These are phyloP conservation scores for Xestobium rufovillosum DNA, from an alignment of 2,888 invertebrate species.

Conservation along the genomic window DNA sequence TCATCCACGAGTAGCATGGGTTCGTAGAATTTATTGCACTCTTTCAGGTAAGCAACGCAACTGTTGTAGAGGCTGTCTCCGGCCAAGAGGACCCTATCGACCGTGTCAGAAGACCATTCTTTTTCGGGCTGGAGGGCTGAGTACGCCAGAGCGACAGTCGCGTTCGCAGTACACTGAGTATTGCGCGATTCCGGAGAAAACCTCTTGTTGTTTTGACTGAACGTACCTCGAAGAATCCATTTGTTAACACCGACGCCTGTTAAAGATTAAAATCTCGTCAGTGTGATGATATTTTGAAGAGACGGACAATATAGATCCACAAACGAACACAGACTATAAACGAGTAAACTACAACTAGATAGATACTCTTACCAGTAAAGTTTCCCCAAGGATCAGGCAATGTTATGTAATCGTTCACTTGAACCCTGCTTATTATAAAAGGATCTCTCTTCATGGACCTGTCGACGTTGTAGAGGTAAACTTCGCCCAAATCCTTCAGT, in stretches of 20 bases:
- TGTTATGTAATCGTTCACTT: constrained; percentile 33
- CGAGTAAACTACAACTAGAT: neutral
- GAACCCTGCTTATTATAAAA: constrained; percentile 37
- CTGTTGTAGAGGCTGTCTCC: constrained; percentile 43
- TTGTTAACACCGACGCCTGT: constrained; percentile 22
- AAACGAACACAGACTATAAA: neutral
- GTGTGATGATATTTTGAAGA: constrained; percentile 1
- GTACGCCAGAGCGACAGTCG: constrained; percentile 38
- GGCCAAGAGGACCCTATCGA: constrained; percentile 41
- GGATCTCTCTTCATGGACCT: constrained; percentile 28
- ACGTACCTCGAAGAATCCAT: constrained; percentile 41
- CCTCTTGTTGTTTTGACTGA: constrained; percentile 33
- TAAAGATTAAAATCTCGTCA: constrained; percentile 3
- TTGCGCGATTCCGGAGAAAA: constrained; percentile 40
- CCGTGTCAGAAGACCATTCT: constrained; percentile 36
- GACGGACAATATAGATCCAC: neutral
- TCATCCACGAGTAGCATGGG: constrained; percentile 35
- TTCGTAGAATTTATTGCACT: constrained; percentile 29
- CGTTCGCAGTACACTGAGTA: constrained; percentile 42
- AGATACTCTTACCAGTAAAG: constrained; percentile 33
- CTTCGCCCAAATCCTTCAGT: constrained; percentile 35
- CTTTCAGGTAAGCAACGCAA: constrained; percentile 30
- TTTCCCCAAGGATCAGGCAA: constrained; percentile 36
- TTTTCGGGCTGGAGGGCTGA: constrained; percentile 33
- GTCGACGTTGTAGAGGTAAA: constrained; percentile 39